A percentile compares a stretch with the other conserved stretches of the same genome.
These are phyloP conservation scores for rabbit (Oryctolagus cuniculus) DNA, from an alignment of 2,113 vertebrate genomes.

Conservation along the genomic window DNA sequence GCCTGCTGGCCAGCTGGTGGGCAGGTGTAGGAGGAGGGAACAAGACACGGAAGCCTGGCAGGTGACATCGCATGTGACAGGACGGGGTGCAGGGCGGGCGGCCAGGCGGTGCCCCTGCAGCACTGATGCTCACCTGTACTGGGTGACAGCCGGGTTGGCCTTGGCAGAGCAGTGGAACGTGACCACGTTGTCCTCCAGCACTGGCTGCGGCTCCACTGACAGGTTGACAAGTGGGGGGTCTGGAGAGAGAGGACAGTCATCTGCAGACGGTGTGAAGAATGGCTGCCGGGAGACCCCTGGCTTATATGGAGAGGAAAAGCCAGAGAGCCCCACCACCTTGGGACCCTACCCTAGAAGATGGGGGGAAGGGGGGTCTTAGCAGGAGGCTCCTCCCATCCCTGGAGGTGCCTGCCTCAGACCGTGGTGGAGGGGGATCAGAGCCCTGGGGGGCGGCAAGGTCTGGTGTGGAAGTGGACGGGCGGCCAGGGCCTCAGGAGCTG, in stretches of 20 bases:
- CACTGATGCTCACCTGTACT: constrained; percentile 94
- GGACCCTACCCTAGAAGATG: background rate
- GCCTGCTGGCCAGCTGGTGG: background rate
- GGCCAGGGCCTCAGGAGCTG: background rate
- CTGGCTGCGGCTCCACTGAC: constrained; percentile 96
- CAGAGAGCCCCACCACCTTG: background rate
- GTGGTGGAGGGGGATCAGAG: background rate
- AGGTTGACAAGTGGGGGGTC: constrained; percentile 97
- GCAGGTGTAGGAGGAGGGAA: background rate
- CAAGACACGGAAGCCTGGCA: background rate
- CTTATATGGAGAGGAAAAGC: background rate
- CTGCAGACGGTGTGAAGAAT: background rate
- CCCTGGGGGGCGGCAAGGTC: background rate
- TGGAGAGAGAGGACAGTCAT: constrained; percentile 81
- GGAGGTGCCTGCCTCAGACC: background rate
- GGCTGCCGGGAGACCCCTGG: background rate
- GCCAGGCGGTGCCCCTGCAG: background rate
- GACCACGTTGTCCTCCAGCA: constrained; percentile 96
- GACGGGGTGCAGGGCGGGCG: background rate
- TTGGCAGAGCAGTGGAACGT: constrained; percentile 98
- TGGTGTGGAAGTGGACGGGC: background rate
- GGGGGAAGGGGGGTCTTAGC: background rate
- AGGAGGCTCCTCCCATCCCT: background rate
- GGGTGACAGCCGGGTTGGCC: constrained; percentile 97
- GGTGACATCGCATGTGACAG: accelerated